phyloP scores from a whole-genome alignment of 2,888 invertebrate genomes.

The Cephalotes varians region DNA sequence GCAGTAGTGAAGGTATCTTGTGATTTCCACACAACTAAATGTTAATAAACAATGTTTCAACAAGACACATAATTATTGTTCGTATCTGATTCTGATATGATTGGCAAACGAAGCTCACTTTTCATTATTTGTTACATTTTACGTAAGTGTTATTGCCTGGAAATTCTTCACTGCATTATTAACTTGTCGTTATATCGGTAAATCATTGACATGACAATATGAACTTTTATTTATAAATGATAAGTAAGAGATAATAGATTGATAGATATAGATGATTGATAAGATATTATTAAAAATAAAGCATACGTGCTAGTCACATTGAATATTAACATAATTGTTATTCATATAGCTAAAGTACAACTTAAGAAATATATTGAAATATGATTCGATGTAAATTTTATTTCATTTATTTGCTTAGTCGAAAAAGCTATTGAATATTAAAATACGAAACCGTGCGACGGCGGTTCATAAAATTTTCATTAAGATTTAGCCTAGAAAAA shows the following conservation, averaged over 20 bases:
- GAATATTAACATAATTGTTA: neutral
- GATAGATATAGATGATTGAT: no score
- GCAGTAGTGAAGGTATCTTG: neutral
- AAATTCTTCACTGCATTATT: neutral
- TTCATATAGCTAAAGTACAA: neutral
- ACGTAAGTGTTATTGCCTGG: slow-evolving; percentile 5
- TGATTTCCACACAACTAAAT: neutral
- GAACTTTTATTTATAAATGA: neutral
- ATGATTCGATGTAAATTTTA: neutral
- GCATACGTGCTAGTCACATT: neutral
- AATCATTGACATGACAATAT: slow-evolving; percentile 8
- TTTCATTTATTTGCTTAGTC: neutral
- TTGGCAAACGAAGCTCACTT: neutral
- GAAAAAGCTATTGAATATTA: neutral
- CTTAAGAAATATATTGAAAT: neutral
- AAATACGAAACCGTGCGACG: neutral
- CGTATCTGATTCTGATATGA: neutral
- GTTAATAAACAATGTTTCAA: neutral
- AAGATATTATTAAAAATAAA: slow-evolving; percentile 14
- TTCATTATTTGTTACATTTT: neutral
- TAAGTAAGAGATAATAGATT: no score
- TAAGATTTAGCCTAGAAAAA: neutral
- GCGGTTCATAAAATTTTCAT: neutral
- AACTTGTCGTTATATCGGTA: neutral
- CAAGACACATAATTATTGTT: neutral